Conservation (phyloP, 2,113 vertebrate genomes). For the Stigmatopora argus region DNA sequence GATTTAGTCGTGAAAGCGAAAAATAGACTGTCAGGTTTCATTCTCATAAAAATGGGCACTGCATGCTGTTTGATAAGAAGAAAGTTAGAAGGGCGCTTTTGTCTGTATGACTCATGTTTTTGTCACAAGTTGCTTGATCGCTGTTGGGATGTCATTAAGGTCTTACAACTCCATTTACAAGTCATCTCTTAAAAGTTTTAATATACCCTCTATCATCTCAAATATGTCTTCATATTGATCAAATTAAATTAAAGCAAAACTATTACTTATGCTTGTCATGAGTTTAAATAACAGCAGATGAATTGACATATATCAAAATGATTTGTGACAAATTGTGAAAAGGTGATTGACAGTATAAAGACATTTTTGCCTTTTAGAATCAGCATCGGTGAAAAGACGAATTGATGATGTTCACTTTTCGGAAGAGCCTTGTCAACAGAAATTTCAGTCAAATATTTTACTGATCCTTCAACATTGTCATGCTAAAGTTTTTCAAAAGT, state of each 20-base stretch:
- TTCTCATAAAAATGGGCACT: slow-evolving; percentile 18
- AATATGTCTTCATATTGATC: not conserved
- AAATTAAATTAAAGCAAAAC: slow-evolving; percentile 6
- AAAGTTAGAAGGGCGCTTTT: slow-evolving; percentile 21
- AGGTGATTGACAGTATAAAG: slow-evolving; percentile 43
- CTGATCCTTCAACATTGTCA: slow-evolving; percentile 33
- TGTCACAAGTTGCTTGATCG: slow-evolving; percentile 7
- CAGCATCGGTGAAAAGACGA: slow-evolving; percentile 21
- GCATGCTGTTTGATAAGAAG: not conserved
- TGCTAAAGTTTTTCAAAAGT: slow-evolving; percentile 28
- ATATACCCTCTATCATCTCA: not conserved
- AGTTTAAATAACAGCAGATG: slow-evolving; percentile 11
- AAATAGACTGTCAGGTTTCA: slow-evolving; percentile 42
- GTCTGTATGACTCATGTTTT: slow-evolving; percentile 40
- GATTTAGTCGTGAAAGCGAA: slow-evolving; percentile 19
- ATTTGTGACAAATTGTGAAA: slow-evolving; percentile 17
- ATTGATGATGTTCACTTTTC: not conserved
- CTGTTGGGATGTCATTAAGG: slow-evolving; percentile 19
- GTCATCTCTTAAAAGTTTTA: not conserved
- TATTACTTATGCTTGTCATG: slow-evolving; percentile 12
- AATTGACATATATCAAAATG: slow-evolving; percentile 4
- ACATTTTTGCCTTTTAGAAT: slow-evolving; percentile 18
- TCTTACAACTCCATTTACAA: slow-evolving; percentile 5
- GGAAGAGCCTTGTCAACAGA: slow-evolving; percentile 8
- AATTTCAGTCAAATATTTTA: no score